Evolutionary conservation across 2,113 vertebrate species (phyloP).

Genomic region (Myotis davidii): DNA sequence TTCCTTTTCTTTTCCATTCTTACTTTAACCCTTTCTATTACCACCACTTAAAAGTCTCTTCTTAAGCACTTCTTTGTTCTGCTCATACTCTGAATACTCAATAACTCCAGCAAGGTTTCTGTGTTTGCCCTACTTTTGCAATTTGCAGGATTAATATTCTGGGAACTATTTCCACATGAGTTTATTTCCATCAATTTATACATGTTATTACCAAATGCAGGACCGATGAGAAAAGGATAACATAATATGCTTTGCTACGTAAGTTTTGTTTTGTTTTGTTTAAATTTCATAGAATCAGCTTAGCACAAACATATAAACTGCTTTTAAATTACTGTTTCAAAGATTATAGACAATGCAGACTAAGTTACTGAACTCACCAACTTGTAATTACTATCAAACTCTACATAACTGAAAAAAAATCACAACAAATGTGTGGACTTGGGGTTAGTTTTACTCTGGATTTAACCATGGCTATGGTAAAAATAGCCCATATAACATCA

Average conservation of each 20-base stretch:
- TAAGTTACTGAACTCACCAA: neutral
- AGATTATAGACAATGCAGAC: neutral
- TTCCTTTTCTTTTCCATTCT: neutral
- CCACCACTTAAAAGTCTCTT: neutral
- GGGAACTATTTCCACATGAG: neutral
- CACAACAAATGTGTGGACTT: neutral
- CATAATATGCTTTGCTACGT: neutral
- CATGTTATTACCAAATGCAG: neutral
- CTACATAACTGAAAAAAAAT: neutral
- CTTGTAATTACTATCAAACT: neutral
- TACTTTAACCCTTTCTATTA: neutral
- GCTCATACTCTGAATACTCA: neutral
- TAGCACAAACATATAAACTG: neutral
- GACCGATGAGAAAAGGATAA: neutral
- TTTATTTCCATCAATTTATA: neutral
- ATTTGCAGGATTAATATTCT: neutral
- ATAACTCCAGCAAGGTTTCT: neutral
- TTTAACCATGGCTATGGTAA: neutral
- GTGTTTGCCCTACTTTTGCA: conserved; percentile 11
- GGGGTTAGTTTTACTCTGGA: neutral
- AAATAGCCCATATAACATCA: neutral
- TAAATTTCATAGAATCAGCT: neutral
- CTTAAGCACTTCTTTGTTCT: neutral
- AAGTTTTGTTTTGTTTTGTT: neutral
- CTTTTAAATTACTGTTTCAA: neutral